Evolutionary conservation across 2,888 invertebrate genomes (phyloP).

Genomic region (Cataglyphis albicans): DNA sequence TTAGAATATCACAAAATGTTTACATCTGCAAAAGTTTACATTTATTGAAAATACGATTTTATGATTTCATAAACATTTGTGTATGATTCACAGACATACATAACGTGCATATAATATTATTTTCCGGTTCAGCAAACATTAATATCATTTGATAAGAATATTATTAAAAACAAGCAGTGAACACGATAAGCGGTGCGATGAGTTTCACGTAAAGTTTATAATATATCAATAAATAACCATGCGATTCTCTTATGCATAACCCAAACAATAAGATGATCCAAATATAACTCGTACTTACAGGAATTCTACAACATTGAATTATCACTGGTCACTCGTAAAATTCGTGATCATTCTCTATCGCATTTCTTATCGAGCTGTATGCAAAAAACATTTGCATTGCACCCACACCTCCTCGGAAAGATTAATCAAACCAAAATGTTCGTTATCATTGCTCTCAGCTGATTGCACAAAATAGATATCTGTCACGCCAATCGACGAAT

Average conservation of each 20-base stretch:
- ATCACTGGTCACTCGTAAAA: constrained; percentile 10
- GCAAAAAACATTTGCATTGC: neutral
- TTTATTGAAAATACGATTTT: neutral
- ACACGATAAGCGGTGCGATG: neutral
- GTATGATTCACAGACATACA: neutral
- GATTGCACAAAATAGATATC: neutral
- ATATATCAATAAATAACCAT: neutral
- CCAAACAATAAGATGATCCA: constrained; percentile 5
- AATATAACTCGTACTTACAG: constrained; percentile 18
- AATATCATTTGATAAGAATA: neutral
- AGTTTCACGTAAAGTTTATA: constrained; percentile 5
- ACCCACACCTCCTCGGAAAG: neutral
- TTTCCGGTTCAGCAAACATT: neutral
- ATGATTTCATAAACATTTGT: neutral
- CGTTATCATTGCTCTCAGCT: neutral
- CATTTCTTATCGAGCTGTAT: no score
- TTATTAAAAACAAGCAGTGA: neutral
- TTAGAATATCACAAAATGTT: neutral
- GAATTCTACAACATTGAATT: constrained; percentile 19
- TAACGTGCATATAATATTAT: neutral
- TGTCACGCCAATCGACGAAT: neutral
- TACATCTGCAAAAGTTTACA: no score
- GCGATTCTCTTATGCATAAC: neutral
- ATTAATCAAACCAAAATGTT: neutral
- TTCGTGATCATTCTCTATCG: constrained; percentile 12